phyloP scores from a whole-genome alignment of 2,113 vertebrate species.

The Anthoscopus minutus region DNA sequence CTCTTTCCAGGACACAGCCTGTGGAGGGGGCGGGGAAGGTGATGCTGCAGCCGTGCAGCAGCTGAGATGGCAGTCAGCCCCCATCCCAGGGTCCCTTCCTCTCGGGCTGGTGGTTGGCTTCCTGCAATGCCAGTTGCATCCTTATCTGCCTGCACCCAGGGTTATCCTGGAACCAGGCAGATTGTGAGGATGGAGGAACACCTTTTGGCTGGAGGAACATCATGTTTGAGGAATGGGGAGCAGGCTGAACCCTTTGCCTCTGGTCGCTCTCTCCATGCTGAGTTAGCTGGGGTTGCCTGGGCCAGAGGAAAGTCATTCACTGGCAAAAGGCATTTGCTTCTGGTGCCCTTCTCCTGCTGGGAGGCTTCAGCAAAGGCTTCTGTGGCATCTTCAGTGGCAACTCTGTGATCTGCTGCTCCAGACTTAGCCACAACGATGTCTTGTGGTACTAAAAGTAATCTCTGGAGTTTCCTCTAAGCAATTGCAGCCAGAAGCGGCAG shows the following conservation, averaged over 20 bases:
- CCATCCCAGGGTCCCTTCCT: not conserved
- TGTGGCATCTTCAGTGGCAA: not conserved
- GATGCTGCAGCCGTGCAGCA: not conserved
- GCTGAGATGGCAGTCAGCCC: not conserved
- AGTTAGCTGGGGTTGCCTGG: not conserved
- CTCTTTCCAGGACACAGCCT: constrained; percentile 15
- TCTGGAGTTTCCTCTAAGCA: not conserved
- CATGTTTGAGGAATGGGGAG: not conserved
- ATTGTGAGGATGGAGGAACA: not conserved
- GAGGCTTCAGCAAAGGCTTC: not conserved
- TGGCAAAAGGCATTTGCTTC: not conserved
- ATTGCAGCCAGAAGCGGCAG: not conserved
- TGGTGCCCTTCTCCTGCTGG: not conserved
- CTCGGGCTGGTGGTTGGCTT: not conserved
- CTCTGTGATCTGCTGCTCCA: not conserved
- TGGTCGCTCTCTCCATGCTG: not conserved
- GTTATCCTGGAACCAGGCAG: not conserved
- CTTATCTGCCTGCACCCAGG: not conserved
- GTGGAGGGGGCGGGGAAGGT: not conserved
- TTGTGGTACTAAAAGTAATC: not conserved
- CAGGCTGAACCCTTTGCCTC: fast-evolving
- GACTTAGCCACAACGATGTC: not conserved
- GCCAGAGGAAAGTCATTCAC: not conserved
- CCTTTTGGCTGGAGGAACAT: not conserved
- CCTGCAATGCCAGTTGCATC: not conserved